Conservation (phyloP, 2,113 vertebrate species). For the Corydoras sp. region DNA sequence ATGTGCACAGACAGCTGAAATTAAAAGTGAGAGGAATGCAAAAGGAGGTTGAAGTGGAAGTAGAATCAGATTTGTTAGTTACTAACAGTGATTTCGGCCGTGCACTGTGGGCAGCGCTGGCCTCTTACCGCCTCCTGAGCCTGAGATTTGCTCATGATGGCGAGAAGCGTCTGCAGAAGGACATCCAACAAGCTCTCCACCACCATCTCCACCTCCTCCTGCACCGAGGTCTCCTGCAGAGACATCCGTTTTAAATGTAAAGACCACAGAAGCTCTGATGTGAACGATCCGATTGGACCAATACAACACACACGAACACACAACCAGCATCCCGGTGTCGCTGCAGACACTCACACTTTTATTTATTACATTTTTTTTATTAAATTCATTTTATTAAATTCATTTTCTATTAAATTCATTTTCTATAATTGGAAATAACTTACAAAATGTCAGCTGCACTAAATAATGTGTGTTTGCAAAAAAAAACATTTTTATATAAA, state of each 20-base stretch:
- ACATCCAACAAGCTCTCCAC: slow-evolving; percentile 98
- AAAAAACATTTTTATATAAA: too few relatives aligned
- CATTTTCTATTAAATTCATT: too few relatives aligned
- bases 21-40: slow-evolving; percentile 47
- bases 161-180: slow-evolving; percentile 91
- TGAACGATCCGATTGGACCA: too few relatives aligned
- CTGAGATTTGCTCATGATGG: slow-evolving; percentile 98
- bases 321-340: too few relatives aligned
- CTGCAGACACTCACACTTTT: too few relatives aligned
- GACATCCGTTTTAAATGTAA: neutral
- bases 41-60: slow-evolving; percentile 57
- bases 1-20: too few relatives aligned
- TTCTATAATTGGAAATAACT: too few relatives aligned
- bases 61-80: slow-evolving; percentile 90
- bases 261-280: neutral
- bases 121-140: slow-evolving; percentile 99
- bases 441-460: too few relatives aligned
- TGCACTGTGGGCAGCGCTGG: slow-evolving; percentile 99
- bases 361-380: too few relatives aligned
- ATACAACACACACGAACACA: neutral
- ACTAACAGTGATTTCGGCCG: slow-evolving; percentile 99
- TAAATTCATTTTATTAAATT: too few relatives aligned
- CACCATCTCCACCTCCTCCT: slow-evolving; percentile 99
- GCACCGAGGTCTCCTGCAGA: slow-evolving; percentile 83
- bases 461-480: too few relatives aligned